phyloP scores from a whole-genome alignment of 2,797 vertebrate genomes.

The Cynopterus sphinx region DNA sequence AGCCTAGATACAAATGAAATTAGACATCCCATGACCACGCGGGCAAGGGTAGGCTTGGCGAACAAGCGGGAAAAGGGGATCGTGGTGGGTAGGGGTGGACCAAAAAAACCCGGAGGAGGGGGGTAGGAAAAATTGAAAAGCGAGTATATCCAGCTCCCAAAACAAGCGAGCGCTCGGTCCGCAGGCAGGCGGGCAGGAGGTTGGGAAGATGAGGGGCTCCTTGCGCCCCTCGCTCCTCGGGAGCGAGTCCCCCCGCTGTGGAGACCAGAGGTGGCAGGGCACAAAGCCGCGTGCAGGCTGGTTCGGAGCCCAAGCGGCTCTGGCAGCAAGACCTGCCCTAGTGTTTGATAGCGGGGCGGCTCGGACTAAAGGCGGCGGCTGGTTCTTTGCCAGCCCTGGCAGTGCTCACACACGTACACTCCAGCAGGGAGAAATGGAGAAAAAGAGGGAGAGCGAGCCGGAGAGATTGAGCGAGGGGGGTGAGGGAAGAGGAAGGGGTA shows the following conservation, averaged over 20 bases:
- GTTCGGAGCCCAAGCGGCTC: conserved; percentile 77
- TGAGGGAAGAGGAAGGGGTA: conserved; percentile 18
- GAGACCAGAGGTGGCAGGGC: conserved; percentile 64
- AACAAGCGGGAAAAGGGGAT: conserved; percentile 73
- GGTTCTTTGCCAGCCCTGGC: conserved; percentile 56
- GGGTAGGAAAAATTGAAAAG: conserved; percentile 78
- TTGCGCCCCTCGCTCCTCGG: conserved; percentile 73
- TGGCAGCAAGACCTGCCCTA: conserved; percentile 80
- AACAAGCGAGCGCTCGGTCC: conserved; percentile 85
- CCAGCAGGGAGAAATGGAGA: conserved; percentile 50
- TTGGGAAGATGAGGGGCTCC: conserved; percentile 72
- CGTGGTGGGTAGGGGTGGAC: conserved; percentile 59
- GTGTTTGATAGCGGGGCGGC: conserved; percentile 83
- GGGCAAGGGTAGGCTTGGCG: conserved; percentile 86
- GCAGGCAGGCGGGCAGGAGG: conserved; percentile 11
- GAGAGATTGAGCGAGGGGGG: not conserved
- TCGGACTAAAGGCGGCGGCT: conserved; percentile 69
- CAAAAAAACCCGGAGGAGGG: conserved; percentile 51
- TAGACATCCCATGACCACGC: conserved; percentile 92
- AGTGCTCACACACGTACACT: conserved; percentile 67
- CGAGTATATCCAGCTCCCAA: conserved; percentile 88
- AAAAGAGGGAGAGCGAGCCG: not conserved
- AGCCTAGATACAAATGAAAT: conserved; percentile 90
- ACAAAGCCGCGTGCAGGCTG: conserved; percentile 78
- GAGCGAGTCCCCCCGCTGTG: conserved; percentile 71